Evolutionary conservation across 1,140 invertebrate genomes (phyloP).

Genomic region (Pseudomyrmex concolor): DNA sequence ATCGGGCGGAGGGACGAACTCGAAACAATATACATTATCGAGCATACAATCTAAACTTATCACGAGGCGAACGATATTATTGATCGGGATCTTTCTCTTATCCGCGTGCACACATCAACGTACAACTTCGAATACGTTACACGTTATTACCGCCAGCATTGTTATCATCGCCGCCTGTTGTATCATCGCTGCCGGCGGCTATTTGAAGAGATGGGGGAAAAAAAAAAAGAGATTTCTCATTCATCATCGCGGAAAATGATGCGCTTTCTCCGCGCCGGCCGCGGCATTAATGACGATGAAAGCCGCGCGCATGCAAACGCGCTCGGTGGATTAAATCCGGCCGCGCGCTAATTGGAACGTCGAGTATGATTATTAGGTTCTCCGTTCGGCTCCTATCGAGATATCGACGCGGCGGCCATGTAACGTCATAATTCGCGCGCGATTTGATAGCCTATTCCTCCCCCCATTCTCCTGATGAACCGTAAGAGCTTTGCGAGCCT

Average conservation of each 20-base stretch:
- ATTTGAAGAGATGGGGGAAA: background rate
- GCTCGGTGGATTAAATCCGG: conserved; percentile 23
- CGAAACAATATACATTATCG: conserved; percentile 36
- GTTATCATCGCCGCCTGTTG: conserved; percentile 30
- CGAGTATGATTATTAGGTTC: conserved; percentile 49
- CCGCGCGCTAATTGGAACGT: conserved; percentile 39
- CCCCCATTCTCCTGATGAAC: background rate
- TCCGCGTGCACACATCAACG: background rate
- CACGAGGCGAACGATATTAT: conserved; percentile 2
- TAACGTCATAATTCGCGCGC: conserved; percentile 14
- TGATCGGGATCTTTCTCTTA: background rate
- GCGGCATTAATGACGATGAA: conserved; percentile 26
- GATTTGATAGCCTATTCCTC: conserved; percentile 37
- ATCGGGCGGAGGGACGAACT: background rate
- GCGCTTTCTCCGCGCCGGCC: background rate
- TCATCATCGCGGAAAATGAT: conserved; percentile 30
- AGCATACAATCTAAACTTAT: background rate
- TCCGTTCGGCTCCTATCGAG: conserved; percentile 6
- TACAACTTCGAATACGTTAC: background rate
- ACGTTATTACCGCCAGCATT: conserved; percentile 36
- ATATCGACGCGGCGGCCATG: conserved; percentile 1
- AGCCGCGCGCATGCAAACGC: background rate
- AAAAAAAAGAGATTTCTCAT: conserved; percentile 16
- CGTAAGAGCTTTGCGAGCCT: conserved; percentile 16
- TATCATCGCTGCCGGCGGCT: background rate